Base-by-base conservation (phyloP, 2,113 vertebrate species). In the Delphinus delphis region DNA sequence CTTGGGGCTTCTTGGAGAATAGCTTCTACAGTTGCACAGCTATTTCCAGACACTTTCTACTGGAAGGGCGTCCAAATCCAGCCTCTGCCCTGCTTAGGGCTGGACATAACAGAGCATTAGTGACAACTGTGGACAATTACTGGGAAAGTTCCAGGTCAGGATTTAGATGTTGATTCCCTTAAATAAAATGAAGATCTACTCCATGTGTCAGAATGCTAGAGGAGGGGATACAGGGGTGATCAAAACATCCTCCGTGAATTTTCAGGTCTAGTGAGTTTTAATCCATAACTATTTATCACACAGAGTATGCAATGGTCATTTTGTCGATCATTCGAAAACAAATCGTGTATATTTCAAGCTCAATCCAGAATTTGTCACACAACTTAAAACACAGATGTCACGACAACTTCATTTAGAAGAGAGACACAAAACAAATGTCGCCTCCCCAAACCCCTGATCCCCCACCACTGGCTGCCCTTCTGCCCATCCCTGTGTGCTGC, bases 331-430 rank as follows among this genome's bases (percentile, higher is more conserved):
- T 67, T 73, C 73, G 74, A 96, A 79, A 55, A 81, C 17, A 93
- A 41, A 84, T 33, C 53, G 15, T 6, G 38, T 76, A 38, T 92
- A 71, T 79, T 93, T 90, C 26, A 85, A 73, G 8, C 33, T 90
- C 33, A 68, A 14, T 53, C 38, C 50, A 67, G 85, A 73, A 28
- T 71, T 77, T 70, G 41, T 18, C 50, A 55, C 8, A 88, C 44
- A 93, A 33, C n/a, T 81, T 92, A 55, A 95, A 96, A 91, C 31
- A 93, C 33, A 90, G 80, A 68, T 79, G 47, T 55, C 50, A 92
- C 63, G 44, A 67, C 21, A 73, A 93, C 50, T 79, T 91, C 77
- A 31, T 77, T 92, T 88, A 73, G 36, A 85, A 91, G 65, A 92
- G 14, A 60, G 53, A 38, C 31, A 41, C 47, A 71, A 2, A 70